A percentile compares a stretch with the other conserved stretches of the same genome.
phyloP scores from a whole-genome alignment of 2,113 vertebrate species.

The cattle (Bos taurus) region ARS-UCD2.0 NC_037357.1:10504501-10505000 shows the following conservation, averaged over 20 bases:
- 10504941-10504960: background rate
- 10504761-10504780: slow-evolving; percentile 26
- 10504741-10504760: background rate
- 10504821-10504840: no score
- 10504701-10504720: background rate
- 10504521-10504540: background rate
- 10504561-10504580: background rate
- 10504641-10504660: background rate
- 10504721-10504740: background rate
- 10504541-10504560: background rate
- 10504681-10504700: background rate
- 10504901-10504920: background rate
- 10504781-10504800: background rate
- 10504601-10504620: background rate
- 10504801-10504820: background rate
- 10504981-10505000: background rate
- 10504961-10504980: background rate
- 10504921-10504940: background rate
- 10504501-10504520: background rate
- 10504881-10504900: background rate
- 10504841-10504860: background rate
- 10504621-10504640: background rate
- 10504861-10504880: background rate
- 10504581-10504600: background rate
- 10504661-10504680: background rate